Conservation (phyloP, 2,113 vertebrate species). For the Tragelaphus buxtoni region DNA sequence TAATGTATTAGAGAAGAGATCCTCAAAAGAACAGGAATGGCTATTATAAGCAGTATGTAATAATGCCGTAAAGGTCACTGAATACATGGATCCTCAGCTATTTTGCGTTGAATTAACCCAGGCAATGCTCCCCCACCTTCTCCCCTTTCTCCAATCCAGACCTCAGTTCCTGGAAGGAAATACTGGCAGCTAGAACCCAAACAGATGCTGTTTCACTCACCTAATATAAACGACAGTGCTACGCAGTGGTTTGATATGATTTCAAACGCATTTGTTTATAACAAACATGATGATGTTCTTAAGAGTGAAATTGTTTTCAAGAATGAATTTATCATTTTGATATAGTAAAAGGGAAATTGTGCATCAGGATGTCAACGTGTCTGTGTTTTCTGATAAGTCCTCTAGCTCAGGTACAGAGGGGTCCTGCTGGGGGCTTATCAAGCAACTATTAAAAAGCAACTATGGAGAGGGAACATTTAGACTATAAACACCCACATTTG, state of each 20-base stretch:
- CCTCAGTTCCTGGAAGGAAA: background rate
- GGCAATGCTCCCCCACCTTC: too few relatives aligned
- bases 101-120: accelerated
- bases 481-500: background rate
- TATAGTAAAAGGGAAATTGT: background rate
- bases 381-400: background rate
- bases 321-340: background rate
- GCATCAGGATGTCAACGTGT: background rate
- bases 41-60: background rate
- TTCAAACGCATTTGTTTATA: background rate
- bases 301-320: background rate
- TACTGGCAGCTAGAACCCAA: background rate
- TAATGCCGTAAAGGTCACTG: accelerated
- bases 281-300: background rate
- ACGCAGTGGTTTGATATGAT: background rate
- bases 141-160: background rate
- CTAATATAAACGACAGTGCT: background rate
- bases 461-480: background rate
- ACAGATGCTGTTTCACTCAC: background rate
- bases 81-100: background rate
- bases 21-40: background rate
- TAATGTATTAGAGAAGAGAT: background rate
- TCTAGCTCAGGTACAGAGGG: background rate
- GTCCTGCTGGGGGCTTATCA: background rate
- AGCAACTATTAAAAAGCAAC: background rate